These are phyloP conservation scores for Sebastes schlegelii DNA, from an alignment of 2,113 vertebrate genomes.

Conservation along the genomic window DNA sequence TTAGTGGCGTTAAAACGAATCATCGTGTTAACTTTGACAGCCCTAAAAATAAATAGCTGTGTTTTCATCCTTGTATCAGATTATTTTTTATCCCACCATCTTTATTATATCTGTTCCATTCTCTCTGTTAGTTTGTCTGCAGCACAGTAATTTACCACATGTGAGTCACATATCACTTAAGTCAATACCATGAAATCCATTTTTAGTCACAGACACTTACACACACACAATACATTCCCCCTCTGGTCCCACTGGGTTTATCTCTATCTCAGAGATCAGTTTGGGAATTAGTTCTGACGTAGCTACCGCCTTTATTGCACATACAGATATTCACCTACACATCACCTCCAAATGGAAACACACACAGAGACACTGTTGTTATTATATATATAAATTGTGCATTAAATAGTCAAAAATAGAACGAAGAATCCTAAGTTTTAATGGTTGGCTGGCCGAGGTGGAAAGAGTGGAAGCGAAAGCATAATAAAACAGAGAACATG, in stretches of 20 bases:
- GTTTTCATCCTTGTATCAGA: background rate
- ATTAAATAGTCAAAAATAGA: background rate
- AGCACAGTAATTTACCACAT: conserved; percentile 30
- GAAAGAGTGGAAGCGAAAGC: background rate
- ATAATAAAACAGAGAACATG: background rate
- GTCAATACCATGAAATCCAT: conserved; percentile 54
- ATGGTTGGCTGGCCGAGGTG: background rate
- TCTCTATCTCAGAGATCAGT: conserved; percentile 57
- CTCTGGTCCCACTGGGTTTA: conserved; percentile 19
- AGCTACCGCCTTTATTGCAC: conserved; percentile 14
- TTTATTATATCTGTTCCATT: background rate
- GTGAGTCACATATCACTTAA: conserved; percentile 45
- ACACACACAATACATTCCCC: conserved; percentile 4
- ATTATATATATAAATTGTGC: background rate
- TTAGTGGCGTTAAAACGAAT: too few species aligned
- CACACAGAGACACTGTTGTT: background rate
- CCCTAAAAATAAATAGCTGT: too few species aligned
- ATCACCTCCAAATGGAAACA: background rate
- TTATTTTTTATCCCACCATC: background rate
- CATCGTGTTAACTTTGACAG: too few species aligned
- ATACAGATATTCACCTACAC: background rate
- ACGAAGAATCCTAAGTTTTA: background rate
- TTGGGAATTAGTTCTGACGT: conserved; percentile 56
- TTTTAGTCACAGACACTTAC: conserved; percentile 31
- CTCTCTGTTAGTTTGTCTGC: conserved; percentile 8